Evolutionary conservation across 2,888 invertebrate genomes (phyloP), one percentile per base, ranked within the genome.

Genomic region (Pristionchus maxplancki): DNA sequence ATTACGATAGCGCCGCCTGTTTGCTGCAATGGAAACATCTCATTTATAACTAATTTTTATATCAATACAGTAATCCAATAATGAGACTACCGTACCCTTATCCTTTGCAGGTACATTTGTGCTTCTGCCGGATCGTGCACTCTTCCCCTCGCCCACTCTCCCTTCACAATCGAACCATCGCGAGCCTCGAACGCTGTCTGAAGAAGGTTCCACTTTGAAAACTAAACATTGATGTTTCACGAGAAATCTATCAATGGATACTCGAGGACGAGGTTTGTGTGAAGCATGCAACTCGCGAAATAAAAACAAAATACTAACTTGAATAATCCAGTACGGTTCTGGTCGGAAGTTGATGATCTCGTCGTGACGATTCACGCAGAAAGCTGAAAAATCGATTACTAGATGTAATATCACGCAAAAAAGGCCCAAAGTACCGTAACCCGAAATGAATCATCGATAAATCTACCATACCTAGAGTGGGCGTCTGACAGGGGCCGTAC

Each of bases 401-500:
- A 6, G 44, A 44, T n/a, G 44, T 44, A 44, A 44, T 44, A 44
- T n/a, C n/a, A 44, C 44, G 37, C 40, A 0, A 31, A 24, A 24
- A 6, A n/a, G 9, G 20, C 58, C 58, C 31, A 34, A 31, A 34
- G 67, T 67, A 74, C 64, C 64, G 31, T 64, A 64, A 6, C 34
- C 40, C 24, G 1, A 2, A 74, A 74, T 37, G 40, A 37, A 67
- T 40, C 24, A 1, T 20, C n/a, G 44, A 44, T 44, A 4, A 28
- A 31, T 64, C 71, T 74, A 64, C 64, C 64, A 9, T 48, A 78
- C 99, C 99, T 11, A 99, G 96, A 0, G 99, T 99, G 0, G 99
- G 99, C 0, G 99, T 99, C 96, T 99, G 99, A 94, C 99, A 99
- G 0, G 99, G 99, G 0, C 99, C 99, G 94, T 98, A 99, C 0